Evolutionary conservation across 2,888 invertebrate genomes (phyloP), one percentile per base, ranked within the genome.

Genomic region (Linnaemya vulpina): DNA sequence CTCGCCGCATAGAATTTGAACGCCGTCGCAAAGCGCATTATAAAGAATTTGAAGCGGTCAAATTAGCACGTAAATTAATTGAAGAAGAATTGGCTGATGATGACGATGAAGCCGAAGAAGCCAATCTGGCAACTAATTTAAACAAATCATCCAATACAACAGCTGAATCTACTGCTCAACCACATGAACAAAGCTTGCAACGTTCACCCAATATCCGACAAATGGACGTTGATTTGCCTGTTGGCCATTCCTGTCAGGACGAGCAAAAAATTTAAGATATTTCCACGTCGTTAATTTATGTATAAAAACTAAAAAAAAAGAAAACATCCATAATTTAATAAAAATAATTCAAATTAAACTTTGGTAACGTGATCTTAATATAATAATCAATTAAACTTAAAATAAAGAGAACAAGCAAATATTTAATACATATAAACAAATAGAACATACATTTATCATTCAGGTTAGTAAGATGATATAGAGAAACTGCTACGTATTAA

Each of bases 1-100:
- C 94, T 88, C 95, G 95, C 89, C 94, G 96, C 89, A 94, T 95
- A 89, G 95, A 95, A 85, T 99, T 99, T 90, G 98, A 98, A 92
- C 95, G 95, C 88, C 98, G 98, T 91, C 94, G 99, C 86, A 99
- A 98, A 94, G 96, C 96, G 89, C 99, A 99, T 90, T 99, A 99
- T 93, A 98, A 99, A 92, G 99, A 99, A 93, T 99, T 97, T 92
- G 96, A 98, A 93, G 98, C 98, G 0, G 96, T 99, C 9, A 97
- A 98, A 92, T 92, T 98, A 90, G 98, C 98, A 30, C 94, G 98
- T 88, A 96, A 98, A 92, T 93, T 98, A 87, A 95, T 98, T 93
- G 95, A 97, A 87, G 96, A 98, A 90, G 98, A 98, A 80, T 96
- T 96, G 38, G 97, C 97, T 1, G 97, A 97, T 0, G 97, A 96